phyloP scores from a whole-genome alignment of 2,797 vertebrate species.

The Rhabdomys pumilio region DNA sequence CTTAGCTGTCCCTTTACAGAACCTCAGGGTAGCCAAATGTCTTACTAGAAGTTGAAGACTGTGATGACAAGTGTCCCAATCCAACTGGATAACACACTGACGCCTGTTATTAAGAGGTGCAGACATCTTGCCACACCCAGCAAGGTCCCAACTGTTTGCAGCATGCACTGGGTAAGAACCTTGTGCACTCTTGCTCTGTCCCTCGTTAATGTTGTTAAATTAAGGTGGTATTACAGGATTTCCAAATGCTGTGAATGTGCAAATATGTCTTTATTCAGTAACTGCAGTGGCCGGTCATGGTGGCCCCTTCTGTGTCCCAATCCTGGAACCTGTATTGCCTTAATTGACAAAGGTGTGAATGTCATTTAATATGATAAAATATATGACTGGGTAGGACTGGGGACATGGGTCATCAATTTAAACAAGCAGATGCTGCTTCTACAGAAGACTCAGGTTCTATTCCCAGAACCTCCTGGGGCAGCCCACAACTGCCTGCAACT shows the following conservation, averaged over 20 bases:
- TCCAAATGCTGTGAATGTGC: background rate
- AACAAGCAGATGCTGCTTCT: background rate
- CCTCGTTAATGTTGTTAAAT: background rate
- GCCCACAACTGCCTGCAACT: too few relatives aligned
- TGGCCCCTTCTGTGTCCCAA: background rate
- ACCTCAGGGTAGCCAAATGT: background rate
- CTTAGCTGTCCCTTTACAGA: background rate
- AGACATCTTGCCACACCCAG: background rate
- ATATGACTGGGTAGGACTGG: background rate
- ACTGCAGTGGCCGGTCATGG: background rate
- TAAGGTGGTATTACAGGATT: background rate
- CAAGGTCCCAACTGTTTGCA: background rate
- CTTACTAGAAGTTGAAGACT: background rate
- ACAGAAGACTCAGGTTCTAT: background rate
- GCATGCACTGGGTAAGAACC: background rate
- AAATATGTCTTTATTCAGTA: background rate
- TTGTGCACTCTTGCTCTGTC: background rate
- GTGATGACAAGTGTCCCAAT: background rate
- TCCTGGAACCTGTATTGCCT: background rate
- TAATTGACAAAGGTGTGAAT: background rate
- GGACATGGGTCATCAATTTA: background rate
- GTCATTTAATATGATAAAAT: background rate
- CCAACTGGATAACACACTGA: background rate
- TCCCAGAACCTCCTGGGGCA: background rate
- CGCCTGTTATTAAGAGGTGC: background rate